Conservation (phyloP, 2,113 vertebrate genomes). For the Semicossyphus pulcher region DNA sequence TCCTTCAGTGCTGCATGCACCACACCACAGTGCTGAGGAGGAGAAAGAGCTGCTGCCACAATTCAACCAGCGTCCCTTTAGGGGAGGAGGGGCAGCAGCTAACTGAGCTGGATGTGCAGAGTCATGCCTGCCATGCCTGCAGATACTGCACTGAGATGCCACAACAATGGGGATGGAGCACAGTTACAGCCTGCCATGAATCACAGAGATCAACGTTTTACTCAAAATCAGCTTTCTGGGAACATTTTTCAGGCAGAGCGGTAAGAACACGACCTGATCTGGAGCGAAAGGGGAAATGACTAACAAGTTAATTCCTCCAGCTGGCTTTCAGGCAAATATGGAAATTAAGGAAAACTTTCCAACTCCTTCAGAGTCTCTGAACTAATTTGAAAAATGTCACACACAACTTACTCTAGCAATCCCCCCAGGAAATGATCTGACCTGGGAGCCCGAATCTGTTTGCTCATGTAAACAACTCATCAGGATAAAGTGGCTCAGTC, state of each 20-base stretch:
- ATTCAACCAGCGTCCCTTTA: not conserved
- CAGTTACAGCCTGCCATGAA: not conserved
- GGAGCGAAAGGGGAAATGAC: too few relatives aligned
- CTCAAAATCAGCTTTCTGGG: not conserved
- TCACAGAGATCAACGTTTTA: not conserved
- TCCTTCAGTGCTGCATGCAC: too few relatives aligned
- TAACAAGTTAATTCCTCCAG: not conserved
- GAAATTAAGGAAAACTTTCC: not conserved
- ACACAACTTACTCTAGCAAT: too few relatives aligned
- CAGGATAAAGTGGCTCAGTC: too few relatives aligned
- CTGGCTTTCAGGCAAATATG: not conserved
- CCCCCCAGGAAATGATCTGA: not conserved
- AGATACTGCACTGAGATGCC: not conserved
- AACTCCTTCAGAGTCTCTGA: not conserved
- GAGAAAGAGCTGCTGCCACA: not conserved
- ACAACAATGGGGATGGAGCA: not conserved
- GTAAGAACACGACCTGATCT: not conserved
- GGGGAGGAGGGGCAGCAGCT: not conserved
- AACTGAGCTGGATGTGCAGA: not conserved
- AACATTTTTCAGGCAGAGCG: not conserved
- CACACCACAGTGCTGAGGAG: conserved; percentile 8
- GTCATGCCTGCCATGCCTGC: not conserved
- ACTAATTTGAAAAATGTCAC: not conserved
- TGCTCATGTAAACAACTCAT: too few relatives aligned
- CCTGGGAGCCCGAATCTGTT: too few relatives aligned